phyloP scores from a whole-genome alignment of 1,140 invertebrate species.

The Cydia amplana region DNA sequence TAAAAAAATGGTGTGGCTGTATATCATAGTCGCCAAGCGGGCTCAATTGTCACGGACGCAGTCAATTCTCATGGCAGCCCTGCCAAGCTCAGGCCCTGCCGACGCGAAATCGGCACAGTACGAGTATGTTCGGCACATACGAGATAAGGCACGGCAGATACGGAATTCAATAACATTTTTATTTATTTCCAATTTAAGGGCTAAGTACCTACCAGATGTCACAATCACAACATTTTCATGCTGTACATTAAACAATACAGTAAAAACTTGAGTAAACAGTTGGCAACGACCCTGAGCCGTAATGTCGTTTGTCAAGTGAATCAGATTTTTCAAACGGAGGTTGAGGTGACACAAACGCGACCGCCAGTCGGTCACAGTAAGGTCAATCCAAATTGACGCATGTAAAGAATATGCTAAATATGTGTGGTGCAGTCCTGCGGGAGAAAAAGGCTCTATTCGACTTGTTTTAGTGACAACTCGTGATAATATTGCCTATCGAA shows the following conservation, averaged over 20 bases:
- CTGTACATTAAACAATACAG: neutral
- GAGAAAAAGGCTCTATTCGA: neutral
- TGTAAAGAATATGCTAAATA: conserved; percentile 3
- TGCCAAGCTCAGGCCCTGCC: too few species aligned
- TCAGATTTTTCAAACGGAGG: conserved; percentile 12
- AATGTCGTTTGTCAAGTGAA: conserved; percentile 13
- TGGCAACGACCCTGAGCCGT: conserved; percentile 18
- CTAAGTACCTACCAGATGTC: neutral
- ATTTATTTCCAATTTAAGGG: neutral
- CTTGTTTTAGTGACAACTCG: too few species aligned
- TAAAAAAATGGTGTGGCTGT: too few species aligned
- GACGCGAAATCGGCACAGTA: too few species aligned
- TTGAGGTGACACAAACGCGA: conserved; percentile 18
- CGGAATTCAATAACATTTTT: too few species aligned
- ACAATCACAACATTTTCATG: neutral
- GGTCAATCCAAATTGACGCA: conserved; percentile 7
- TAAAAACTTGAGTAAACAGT: neutral
- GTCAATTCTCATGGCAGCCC: too few species aligned
- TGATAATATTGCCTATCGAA: too few species aligned
- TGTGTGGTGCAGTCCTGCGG: neutral
- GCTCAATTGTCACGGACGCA: too few species aligned
- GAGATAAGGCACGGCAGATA: too few species aligned
- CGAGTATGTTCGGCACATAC: too few species aligned
- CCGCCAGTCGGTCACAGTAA: neutral
- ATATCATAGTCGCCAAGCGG: too few species aligned